Conservation (phyloP, 1,140 invertebrate genomes). For the Metopolophium dirhodum region DNA sequence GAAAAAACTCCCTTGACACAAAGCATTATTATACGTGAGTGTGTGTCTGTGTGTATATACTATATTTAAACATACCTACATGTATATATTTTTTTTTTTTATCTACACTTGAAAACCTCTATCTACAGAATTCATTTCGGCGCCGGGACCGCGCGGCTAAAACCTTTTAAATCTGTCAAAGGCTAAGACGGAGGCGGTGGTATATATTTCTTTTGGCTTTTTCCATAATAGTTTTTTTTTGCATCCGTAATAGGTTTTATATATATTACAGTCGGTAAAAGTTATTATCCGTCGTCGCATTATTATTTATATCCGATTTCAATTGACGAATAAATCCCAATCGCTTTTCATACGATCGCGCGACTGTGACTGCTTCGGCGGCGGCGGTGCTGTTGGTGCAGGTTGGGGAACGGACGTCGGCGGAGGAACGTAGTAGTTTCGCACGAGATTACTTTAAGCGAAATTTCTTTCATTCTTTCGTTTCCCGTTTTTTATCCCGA, state of each 20-base stretch:
- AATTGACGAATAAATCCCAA: conserved; percentile 49
- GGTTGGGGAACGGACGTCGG: neutral
- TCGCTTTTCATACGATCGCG: conserved; percentile 27
- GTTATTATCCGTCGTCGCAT: conserved; percentile 40
- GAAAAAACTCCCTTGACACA: neutral
- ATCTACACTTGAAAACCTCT: conserved; percentile 6
- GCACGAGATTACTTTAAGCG: conserved; percentile 48
- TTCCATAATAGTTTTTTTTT: conserved; percentile 7
- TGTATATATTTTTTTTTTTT: neutral
- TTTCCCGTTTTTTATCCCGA: conserved; percentile 32
- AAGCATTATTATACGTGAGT: neutral
- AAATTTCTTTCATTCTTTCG: conserved; percentile 36
- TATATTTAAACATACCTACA: neutral
- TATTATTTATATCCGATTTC: conserved; percentile 53
- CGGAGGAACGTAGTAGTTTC: neutral
- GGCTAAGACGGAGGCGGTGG: neutral
- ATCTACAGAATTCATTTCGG: conserved; percentile 12
- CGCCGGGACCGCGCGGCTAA: neutral
- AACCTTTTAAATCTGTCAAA: conserved; percentile 56
- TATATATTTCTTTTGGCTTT: conserved; percentile 35
- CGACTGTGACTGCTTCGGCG: neutral
- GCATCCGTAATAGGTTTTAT: conserved; percentile 45
- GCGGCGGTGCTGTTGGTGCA: neutral
- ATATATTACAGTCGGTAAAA: conserved; percentile 40
- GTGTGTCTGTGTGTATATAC: neutral